Percentiles rank a stretch among this genome's conserved stretches.
These are phyloP conservation scores for Passer montanus DNA, from an alignment of 2,113 vertebrate genomes.

Conservation along the genomic window DNA sequence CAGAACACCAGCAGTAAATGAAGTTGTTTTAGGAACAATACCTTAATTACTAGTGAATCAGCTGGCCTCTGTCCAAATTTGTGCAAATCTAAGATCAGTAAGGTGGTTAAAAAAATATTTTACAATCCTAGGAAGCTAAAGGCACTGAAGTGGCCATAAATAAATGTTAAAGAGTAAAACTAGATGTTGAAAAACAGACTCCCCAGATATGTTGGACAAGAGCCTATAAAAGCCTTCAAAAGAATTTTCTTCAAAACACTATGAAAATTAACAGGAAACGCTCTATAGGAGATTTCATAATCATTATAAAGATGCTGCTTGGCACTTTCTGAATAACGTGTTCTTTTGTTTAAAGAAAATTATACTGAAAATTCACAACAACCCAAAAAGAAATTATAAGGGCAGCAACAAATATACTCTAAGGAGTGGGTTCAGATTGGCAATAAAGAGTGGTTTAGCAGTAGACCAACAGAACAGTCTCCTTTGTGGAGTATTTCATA, in stretches of 20 bases:
- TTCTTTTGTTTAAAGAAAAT: background rate
- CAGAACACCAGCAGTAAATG: background rate
- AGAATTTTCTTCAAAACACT: slow-evolving; percentile 58
- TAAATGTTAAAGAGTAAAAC: background rate
- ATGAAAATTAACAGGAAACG: slow-evolving; percentile 15
- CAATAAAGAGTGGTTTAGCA: background rate
- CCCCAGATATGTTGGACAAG: slow-evolving; percentile 29
- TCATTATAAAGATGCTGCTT: slow-evolving; percentile 23
- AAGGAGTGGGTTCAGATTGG: background rate
- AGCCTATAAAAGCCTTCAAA: slow-evolving; percentile 51
- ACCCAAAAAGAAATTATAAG: background rate
- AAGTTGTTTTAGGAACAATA: background rate
- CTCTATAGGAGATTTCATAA: slow-evolving; percentile 34
- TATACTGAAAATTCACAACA: background rate
- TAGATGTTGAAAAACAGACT: slow-evolving; percentile 50
- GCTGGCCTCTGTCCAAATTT: background rate
- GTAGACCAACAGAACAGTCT: background rate
- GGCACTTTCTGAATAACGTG: background rate
- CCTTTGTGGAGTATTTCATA: background rate
- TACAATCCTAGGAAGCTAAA: background rate
- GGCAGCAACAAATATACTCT: background rate
- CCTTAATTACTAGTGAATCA: background rate
- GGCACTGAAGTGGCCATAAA: slow-evolving; percentile 9
- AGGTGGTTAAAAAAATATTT: background rate
- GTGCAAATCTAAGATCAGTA: background rate